phyloP scores from a whole-genome alignment of 2,797 vertebrate species.

The Sebastes alutus region DNA sequence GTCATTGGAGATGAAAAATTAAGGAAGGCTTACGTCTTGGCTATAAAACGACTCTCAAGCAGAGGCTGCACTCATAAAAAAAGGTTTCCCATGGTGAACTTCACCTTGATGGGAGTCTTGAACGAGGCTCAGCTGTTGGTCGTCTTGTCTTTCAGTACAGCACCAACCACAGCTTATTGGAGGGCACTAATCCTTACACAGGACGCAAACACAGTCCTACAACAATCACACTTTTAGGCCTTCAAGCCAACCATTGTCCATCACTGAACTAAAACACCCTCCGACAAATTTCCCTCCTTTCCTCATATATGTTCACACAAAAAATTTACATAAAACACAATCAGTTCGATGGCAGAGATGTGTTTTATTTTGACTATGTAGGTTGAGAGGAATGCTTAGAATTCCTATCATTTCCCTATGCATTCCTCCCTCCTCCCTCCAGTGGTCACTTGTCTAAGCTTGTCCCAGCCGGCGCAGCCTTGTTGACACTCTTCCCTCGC shows the following conservation, averaged over 20 bases:
- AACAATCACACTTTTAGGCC: background rate
- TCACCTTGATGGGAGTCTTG: slow-evolving; percentile 31
- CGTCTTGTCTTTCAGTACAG: slow-evolving; percentile 16
- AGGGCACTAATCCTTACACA: slow-evolving; percentile 10
- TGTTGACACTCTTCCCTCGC: slow-evolving; percentile 69
- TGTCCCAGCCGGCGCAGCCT: slow-evolving; percentile 66
- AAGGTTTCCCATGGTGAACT: slow-evolving; percentile 36
- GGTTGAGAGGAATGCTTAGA: slow-evolving; percentile 70
- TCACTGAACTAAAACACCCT: background rate
- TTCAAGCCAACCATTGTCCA: background rate
- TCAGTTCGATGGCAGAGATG: slow-evolving; percentile 1
- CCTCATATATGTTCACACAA: background rate
- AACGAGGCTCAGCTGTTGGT: slow-evolving; percentile 34
- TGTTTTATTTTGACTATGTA: slow-evolving; percentile 52
- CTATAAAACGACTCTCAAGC: slow-evolving; percentile 5
- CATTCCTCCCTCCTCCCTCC: slow-evolving; percentile 69
- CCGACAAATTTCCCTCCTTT: background rate
- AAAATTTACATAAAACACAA: background rate
- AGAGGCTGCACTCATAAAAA: background rate
- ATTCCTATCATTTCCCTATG: slow-evolving; percentile 74
- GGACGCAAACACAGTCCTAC: background rate
- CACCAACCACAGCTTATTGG: slow-evolving; percentile 4
- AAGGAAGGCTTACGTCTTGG: background rate
- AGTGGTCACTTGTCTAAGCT: slow-evolving; percentile 78
- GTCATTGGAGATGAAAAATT: background rate